Conservation (phyloP, 2,113 vertebrate species). For the Natator depressus region DNA sequence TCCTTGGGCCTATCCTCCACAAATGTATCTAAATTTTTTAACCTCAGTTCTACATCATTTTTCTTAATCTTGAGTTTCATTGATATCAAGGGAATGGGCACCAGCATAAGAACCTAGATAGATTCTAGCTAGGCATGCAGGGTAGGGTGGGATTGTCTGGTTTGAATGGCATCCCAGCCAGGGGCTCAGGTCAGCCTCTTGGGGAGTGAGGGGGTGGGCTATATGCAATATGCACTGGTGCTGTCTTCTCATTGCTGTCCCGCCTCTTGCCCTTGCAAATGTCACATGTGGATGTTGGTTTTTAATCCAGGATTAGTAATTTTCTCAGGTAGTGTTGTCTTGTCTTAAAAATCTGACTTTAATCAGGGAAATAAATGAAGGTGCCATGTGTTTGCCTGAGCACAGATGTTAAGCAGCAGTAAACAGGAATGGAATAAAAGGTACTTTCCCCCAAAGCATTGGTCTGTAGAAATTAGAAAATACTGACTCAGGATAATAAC, state of each 20-base stretch:
- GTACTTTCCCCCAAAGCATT: not conserved
- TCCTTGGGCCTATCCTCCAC: no score
- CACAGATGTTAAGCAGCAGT: constrained; percentile 16
- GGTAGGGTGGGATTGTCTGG: not conserved
- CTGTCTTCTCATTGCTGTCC: constrained; percentile 25
- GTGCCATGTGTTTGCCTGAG: constrained; percentile 25
- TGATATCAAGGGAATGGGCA: not conserved
- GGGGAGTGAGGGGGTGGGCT: not conserved
- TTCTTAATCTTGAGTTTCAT: not conserved
- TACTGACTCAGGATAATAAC: not conserved
- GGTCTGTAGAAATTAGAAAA: not conserved
- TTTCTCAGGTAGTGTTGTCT: constrained; percentile 33
- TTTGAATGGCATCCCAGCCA: not conserved
- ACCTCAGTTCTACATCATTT: not conserved
- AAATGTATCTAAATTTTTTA: no score
- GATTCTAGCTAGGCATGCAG: not conserved
- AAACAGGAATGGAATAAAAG: constrained; percentile 22
- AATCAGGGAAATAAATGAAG: constrained; percentile 56
- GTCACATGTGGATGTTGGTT: constrained; percentile 31
- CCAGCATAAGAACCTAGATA: not conserved
- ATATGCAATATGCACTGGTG: not conserved
- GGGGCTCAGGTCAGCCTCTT: not conserved
- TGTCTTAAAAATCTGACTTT: constrained; percentile 35
- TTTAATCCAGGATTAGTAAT: constrained; percentile 53
- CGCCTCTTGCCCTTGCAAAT: not conserved